phyloP scores from a whole-genome alignment of 2,888 invertebrate genomes.

The Clitarchus hookeri region DNA sequence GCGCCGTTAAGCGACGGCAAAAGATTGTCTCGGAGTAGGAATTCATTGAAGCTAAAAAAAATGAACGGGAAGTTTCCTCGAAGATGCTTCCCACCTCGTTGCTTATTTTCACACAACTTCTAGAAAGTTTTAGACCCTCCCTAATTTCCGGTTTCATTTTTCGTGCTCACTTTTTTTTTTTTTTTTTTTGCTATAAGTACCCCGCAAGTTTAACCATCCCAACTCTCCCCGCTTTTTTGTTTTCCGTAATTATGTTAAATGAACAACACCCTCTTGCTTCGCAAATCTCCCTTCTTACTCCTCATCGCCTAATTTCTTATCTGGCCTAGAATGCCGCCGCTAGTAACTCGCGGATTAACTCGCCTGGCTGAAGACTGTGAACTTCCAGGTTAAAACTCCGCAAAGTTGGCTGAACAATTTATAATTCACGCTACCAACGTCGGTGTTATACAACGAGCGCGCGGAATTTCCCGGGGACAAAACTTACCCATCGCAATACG shows the following conservation, averaged over 20 bases:
- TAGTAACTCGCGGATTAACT: neutral
- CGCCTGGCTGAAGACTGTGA: neutral
- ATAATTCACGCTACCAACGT: neutral
- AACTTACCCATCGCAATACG: neutral
- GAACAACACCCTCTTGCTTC: neutral
- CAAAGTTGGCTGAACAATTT: neutral
- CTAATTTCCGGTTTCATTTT: neutral
- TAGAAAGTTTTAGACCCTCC: neutral
- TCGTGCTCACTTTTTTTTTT: neutral
- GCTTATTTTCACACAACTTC: neutral
- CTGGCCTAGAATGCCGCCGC: neutral
- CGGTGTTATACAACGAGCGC: neutral
- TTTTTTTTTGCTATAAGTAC: neutral
- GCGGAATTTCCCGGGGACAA: neutral
- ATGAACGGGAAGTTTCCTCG: neutral
- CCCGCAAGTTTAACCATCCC: neutral
- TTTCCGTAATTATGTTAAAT: neutral
- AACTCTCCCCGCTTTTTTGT: neutral
- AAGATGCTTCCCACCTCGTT: neutral
- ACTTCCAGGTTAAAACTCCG: neutral
- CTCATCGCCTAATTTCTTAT: neutral
- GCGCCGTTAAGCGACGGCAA: neutral
- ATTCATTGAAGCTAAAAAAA: neutral
- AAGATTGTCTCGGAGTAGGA: neutral
- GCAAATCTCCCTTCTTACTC: neutral